Evolutionary conservation across 35 echinoderm and acorn worm genomes (phyloP).

Genomic region (Chiridota heheva): DNA sequence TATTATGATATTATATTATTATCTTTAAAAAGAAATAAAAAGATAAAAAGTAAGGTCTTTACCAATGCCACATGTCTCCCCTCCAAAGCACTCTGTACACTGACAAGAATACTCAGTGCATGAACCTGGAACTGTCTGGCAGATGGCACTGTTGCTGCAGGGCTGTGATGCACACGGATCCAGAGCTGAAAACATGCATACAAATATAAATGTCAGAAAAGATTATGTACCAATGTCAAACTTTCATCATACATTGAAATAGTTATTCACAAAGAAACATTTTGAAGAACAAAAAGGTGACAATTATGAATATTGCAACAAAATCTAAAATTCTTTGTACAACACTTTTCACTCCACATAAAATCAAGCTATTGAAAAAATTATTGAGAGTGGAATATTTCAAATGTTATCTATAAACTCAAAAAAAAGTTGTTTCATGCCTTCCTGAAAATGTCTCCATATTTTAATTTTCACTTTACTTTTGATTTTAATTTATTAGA

Average conservation of each 20-base stretch:
- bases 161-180: conserved; percentile 37
- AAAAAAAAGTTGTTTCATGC: too few species aligned
- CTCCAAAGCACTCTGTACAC: conserved; percentile 59
- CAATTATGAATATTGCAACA: neutral
- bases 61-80: conserved; percentile 50
- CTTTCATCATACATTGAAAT: neutral
- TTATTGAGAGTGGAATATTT: too few species aligned
- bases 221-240: neutral
- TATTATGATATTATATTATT: neutral
- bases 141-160: conserved; percentile 39
- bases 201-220: neutral
- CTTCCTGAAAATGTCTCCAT: too few species aligned
- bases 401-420: too few species aligned
- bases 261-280: neutral
- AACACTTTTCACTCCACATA: neutral
- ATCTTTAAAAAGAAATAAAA: neutral
- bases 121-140: conserved; percentile 10
- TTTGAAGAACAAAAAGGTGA: neutral
- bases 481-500: too few species aligned
- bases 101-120: conserved; percentile 43
- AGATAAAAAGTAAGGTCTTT: neutral
- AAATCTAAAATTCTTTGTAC: neutral
- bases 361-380: neutral
- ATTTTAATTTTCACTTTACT: neutral
- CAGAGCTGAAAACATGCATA: conserved; percentile 40